Evolutionary conservation across 2,888 invertebrate genomes (phyloP).

Genomic region (Dastarcus helophoroides): DNA sequence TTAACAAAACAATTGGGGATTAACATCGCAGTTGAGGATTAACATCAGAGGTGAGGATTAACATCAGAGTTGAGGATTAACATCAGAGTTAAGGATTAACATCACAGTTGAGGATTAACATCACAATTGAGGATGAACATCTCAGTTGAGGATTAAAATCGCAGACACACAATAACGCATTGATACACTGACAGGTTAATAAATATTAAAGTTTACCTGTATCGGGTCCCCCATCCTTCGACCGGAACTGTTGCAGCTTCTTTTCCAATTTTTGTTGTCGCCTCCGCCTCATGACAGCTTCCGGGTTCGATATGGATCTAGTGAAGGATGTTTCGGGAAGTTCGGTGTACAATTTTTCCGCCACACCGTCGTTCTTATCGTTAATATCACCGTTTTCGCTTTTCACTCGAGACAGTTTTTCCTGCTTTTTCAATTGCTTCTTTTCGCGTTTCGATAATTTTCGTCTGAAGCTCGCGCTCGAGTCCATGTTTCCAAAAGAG

Average conservation of each 20-base stretch:
- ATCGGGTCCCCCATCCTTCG: conserved; percentile 90
- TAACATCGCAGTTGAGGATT: too few species aligned
- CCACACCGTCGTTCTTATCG: conserved; percentile 67
- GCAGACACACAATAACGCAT: too few species aligned
- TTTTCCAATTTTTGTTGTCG: conserved; percentile 90
- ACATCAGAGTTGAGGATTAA: too few species aligned
- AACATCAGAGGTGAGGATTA: too few species aligned
- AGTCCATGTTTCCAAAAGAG: conserved; percentile 57
- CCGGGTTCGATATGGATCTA: conserved; percentile 97
- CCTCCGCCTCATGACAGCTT: conserved; percentile 95
- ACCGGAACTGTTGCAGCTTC: conserved; percentile 85
- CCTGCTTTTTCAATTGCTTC: conserved; percentile 93
- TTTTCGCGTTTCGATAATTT: conserved; percentile 96
- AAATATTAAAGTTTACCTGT: conserved; percentile 44
- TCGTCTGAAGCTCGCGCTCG: conserved; percentile 75
- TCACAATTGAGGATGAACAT: too few species aligned
- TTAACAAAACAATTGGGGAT: too few species aligned
- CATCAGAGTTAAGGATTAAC: too few species aligned
- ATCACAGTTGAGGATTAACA: too few species aligned
- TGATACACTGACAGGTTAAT: not conserved
- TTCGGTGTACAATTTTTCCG: conserved; percentile 87
- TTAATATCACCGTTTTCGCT: conserved; percentile 49
- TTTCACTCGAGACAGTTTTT: conserved; percentile 71
- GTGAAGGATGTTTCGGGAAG: conserved; percentile 97
- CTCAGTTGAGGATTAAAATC: too few species aligned